Base-by-base conservation (phyloP, 2,113 vertebrate species). In the Polypterus bichir region DNA sequence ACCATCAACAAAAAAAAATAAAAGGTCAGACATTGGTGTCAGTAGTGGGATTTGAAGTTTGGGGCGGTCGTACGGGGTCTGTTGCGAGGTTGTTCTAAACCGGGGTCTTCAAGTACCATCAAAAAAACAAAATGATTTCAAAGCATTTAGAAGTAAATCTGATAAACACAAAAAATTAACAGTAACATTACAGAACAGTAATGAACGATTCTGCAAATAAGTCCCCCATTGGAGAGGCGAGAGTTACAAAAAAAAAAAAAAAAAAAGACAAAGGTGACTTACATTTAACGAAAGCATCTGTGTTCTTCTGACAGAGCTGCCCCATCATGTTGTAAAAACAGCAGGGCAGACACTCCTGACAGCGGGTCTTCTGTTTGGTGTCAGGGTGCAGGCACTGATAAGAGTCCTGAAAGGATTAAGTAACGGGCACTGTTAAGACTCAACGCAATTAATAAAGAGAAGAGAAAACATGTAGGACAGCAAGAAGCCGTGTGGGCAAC, bases 211-310 rank as follows among this genome's bases (percentile, higher is more conserved):
- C 27, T 27, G 27, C 27, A 27, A 27, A 27, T 27, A 27, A 27
- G 27, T 2, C 27, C 27, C 27, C 27, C 27, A 27, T 27, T 27
- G 27, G 27, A 27, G 27, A 27, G 27, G 27, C 27, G 27, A 27
- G 27, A 3, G 4, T 64, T 64, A 45, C 46, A 8, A 11, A 3
- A 5, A 44, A 6, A 53, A 8, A 11, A 3, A 5, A 44, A 6
- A 3, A 52, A 59, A 46, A 3, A 59, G 9, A 46, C n/a, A 7
- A 5, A 27, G 27, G 27, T 63, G 8, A 70, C 84, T 63, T 72
- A 92, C 89, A 87, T 85, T 71, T 88, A 62, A 90, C 77, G 68
- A 92, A 69, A 48, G 87, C 83, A 56, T 92, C 87, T 5, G 84
- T 89, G 77, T 85, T 90, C 65, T 74, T 84, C 60, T 90, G 82